Evolutionary conservation across 2,113 vertebrate genomes (phyloP).

Genomic region (Perognathus longimembris): DNA sequence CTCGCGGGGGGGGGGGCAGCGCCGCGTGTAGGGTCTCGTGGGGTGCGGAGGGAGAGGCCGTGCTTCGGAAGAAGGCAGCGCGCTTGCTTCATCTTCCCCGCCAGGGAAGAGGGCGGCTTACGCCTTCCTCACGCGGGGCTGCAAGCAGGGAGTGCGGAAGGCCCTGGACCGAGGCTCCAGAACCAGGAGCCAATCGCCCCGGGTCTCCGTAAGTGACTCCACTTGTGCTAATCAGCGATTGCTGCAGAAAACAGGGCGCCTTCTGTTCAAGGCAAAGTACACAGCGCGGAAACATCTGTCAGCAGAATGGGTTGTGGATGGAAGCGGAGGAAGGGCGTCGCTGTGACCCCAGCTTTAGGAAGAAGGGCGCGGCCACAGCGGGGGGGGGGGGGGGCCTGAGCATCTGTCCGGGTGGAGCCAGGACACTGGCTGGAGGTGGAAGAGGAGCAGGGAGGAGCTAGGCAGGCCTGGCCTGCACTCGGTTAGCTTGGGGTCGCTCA

Average conservation of each 20-base stretch:
- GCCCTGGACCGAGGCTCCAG: not conserved
- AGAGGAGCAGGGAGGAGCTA: not conserved
- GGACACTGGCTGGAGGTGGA: not conserved
- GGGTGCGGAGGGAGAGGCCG: not conserved
- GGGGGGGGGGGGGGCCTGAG: too few species aligned
- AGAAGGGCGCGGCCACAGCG: not conserved
- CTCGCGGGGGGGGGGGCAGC: too few species aligned
- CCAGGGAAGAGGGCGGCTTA: not conserved
- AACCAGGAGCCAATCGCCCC: not conserved
- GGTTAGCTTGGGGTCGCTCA: constrained; percentile 28
- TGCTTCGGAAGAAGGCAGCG: too few species aligned
- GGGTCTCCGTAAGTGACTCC: not conserved
- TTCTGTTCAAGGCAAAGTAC: not conserved
- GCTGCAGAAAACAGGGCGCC: not conserved
- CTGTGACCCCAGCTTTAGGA: not conserved
- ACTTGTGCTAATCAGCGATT: not conserved
- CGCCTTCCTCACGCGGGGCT: too few species aligned
- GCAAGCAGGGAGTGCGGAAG: not conserved
- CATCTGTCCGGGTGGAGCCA: not conserved
- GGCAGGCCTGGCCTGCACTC: not conserved
- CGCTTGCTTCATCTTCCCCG: not conserved
- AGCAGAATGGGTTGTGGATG: not conserved
- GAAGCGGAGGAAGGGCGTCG: not conserved
- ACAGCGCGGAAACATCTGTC: not conserved
- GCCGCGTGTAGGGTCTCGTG: too few species aligned